Conservation (phyloP, 2,113 vertebrate species). For the Neogobius melanostomus region DNA sequence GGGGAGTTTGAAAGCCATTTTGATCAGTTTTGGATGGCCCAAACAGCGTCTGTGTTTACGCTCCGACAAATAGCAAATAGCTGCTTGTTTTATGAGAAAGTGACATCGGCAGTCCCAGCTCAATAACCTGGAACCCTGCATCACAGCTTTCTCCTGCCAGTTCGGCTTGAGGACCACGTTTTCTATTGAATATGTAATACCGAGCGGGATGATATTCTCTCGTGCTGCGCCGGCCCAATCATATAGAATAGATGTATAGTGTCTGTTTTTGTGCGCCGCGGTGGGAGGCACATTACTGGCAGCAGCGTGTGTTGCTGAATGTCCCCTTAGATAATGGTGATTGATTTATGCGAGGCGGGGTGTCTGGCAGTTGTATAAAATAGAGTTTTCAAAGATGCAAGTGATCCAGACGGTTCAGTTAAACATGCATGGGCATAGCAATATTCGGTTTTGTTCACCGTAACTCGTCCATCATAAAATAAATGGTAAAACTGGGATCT, state of each 20-base stretch:
- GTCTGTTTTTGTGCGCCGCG: neutral
- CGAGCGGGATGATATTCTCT: conserved; percentile 18
- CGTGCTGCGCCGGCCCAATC: conserved; percentile 4
- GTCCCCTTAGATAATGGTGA: neutral
- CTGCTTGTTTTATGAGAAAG: conserved; percentile 62
- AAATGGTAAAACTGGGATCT: neutral
- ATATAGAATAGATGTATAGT: neutral
- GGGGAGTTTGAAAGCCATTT: conserved; percentile 57
- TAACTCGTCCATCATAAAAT: too few relatives aligned
- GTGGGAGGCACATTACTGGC: neutral
- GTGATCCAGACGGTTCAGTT: neutral
- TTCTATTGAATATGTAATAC: conserved; percentile 25
- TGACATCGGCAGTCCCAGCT: conserved; percentile 41
- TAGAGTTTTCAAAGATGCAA: neutral
- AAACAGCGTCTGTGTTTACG: conserved; percentile 58
- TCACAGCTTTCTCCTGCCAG: conserved; percentile 27
- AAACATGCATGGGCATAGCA: neutral
- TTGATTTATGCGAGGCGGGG: neutral
- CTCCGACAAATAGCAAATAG: conserved; percentile 62
- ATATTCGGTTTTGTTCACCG: too few relatives aligned
- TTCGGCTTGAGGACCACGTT: conserved; percentile 19
- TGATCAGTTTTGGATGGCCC: conserved; percentile 61
- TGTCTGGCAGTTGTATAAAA: neutral
- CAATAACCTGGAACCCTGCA: conserved; percentile 42
- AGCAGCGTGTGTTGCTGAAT: conserved; percentile 1